These are phyloP conservation scores for Sinocyclocheilus grahami DNA, from an alignment of 2,113 vertebrate genomes.

Conservation along the genomic window DNA sequence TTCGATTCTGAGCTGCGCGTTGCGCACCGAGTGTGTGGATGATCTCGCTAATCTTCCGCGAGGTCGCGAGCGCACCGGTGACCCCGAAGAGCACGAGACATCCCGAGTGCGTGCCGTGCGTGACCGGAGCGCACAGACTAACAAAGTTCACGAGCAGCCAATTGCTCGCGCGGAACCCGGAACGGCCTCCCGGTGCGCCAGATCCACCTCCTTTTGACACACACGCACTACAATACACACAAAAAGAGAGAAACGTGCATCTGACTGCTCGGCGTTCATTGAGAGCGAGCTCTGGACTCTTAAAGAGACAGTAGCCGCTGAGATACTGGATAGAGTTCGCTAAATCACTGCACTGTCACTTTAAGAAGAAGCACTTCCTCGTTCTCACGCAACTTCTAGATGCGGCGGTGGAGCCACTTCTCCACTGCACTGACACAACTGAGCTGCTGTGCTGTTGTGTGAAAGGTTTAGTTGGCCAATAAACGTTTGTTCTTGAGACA, in stretches of 20 bases:
- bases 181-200: constrained; percentile 62
- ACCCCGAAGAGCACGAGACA: constrained; percentile 46
- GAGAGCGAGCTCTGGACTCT: not conserved
- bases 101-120: constrained; percentile 25
- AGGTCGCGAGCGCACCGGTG: constrained; percentile 32
- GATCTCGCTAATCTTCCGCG: not conserved
- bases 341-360: not conserved
- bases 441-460: not conserved
- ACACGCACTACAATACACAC: constrained; percentile 42
- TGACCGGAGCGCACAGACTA: not conserved
- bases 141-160: constrained; percentile 65
- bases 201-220: constrained; percentile 27
- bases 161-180: constrained; percentile 61
- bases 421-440: not conserved
- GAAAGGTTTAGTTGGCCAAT: not conserved
- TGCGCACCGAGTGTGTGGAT: not conserved
- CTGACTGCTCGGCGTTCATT: not conserved
- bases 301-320: not conserved
- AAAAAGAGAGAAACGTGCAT: not conserved
- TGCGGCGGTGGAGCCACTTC: no score
- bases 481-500: not conserved
- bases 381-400: not conserved
- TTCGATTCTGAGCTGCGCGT: not conserved
- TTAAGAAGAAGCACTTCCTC: constrained; percentile 3
- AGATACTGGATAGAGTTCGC: rapidly evolving